Evolutionary conservation across 2,113 vertebrate genomes (phyloP).

Genomic region (Rissa tridactyla): DNA sequence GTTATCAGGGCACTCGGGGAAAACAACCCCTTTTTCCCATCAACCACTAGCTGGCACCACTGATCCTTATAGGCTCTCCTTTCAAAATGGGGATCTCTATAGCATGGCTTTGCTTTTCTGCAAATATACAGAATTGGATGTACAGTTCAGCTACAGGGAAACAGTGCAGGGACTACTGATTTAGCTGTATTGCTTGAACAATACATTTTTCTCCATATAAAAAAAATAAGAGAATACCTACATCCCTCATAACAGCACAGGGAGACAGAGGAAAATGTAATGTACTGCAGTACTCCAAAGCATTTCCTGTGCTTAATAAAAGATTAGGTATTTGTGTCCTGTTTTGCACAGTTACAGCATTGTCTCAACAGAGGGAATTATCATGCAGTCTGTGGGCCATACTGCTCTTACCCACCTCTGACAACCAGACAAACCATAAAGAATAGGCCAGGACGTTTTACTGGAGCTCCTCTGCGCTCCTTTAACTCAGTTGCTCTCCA

Average conservation of each 20-base stretch:
- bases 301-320: neutral
- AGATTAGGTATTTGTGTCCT: neutral
- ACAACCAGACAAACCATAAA: neutral
- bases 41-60: neutral
- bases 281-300: neutral
- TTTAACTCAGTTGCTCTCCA: neutral
- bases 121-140: neutral
- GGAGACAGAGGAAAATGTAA: neutral
- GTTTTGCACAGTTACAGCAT: neutral
- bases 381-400: neutral
- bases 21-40: neutral
- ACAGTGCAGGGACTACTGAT: neutral
- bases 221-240: neutral
- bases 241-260: neutral
- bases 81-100: neutral
- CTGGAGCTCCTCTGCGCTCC: neutral
- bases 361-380: neutral
- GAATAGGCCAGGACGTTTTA: neutral
- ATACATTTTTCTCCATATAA: neutral
- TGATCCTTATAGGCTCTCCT: neutral
- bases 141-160: neutral
- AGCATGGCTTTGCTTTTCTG: neutral
- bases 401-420: neutral
- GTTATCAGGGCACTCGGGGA: neutral
- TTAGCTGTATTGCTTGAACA: neutral